Evolutionary conservation across 1,140 invertebrate species (phyloP), one percentile per base, ranked within the genome.

Genomic region (Trichonephila inaurata): DNA sequence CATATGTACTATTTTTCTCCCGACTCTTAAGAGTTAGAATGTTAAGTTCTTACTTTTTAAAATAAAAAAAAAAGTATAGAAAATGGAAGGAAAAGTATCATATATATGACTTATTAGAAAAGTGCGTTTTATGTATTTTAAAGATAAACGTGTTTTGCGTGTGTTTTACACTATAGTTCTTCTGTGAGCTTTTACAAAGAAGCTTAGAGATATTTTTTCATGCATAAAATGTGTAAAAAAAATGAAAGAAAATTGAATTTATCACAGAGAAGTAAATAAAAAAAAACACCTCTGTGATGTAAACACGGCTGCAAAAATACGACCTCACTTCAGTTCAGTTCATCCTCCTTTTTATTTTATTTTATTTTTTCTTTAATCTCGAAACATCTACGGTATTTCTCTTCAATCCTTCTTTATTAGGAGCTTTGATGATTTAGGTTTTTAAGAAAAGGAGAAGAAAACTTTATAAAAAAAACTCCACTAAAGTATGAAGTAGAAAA

Each of bases 351-450:
- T 51, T 51, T n/a, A 24, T 44, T 85, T 83, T 19, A 83, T 51
- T n/a, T 16, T 24, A 28, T 83, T 58, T 24, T 24, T 33, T 40
- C 18, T 60, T 85, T 85, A 58, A 85, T n/a, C 16, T 58, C 8
- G 3, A 85, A 85, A 60, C 58, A 28, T 24, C 7, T 51, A 58
- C 21, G 28, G 72, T 19, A 40, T 77, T 85, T 58, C 44, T 85
- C 24, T 16, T 85, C 58, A 85, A 85, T 85, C 82, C 10, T 51
- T 58, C 28, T 58, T 51, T 85, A 24, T 85, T 85, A 58, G 82
- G 24, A 24, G 21, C 44, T 21, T 60, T 85, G 82, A 58, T 85
- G 51, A 85, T 60, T 85, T 85, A 85, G 40, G 81, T 51, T 60
- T 58, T 85, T 51, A 51, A 51, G 10, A 12, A 12, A 51, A 12